A percentile compares a stretch with the other conserved stretches of the same genome.
phyloP scores from a whole-genome alignment of 2,797 vertebrate species.

The Acipenser ruthenus region DNA sequence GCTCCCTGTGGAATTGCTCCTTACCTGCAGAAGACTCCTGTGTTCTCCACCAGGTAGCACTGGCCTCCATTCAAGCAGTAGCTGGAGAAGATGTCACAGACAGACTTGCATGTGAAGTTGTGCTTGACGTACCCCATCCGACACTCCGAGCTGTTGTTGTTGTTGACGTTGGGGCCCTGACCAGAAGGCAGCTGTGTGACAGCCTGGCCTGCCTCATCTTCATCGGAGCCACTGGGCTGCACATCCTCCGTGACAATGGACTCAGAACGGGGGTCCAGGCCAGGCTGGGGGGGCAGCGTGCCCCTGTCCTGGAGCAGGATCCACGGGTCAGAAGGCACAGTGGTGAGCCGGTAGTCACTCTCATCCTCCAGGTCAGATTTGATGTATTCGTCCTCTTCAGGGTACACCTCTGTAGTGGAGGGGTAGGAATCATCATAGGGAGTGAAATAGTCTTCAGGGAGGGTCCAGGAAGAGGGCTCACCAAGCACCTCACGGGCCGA shows the following conservation, averaged over 20 bases:
- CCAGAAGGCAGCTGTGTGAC: background rate
- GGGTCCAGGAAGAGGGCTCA: conserved; percentile 69
- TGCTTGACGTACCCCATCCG: conserved; percentile 65
- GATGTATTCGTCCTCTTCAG: conserved; percentile 64
- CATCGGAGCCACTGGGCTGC: conserved; percentile 26
- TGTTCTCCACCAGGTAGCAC: conserved; percentile 83
- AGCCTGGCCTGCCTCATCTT: conserved; percentile 17
- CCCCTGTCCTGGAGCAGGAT: conserved; percentile 32
- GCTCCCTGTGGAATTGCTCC: background rate
- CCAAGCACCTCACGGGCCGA: conserved; percentile 55
- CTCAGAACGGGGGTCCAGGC: conserved; percentile 18
- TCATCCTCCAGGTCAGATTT: conserved; percentile 61
- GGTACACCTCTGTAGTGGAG: conserved; percentile 69
- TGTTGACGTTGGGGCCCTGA: background rate
- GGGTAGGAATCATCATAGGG: conserved; percentile 69
- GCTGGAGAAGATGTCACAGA: conserved; percentile 78
- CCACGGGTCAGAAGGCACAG: conserved; percentile 41
- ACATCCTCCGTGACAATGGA: conserved; percentile 28
- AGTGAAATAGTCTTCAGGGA: conserved; percentile 75
- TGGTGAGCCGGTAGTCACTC: conserved; percentile 44
- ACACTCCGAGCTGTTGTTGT: conserved; percentile 62
- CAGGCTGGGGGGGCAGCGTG: conserved; percentile 28
- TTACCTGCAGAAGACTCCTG: conserved; percentile 90
- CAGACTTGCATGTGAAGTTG: conserved; percentile 81
- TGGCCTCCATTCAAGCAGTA: conserved; percentile 95